A percentile compares a stretch with the other conserved stretches of the same genome.
phyloP scores from a whole-genome alignment of 2,113 vertebrate species.

The Trogon surrucura region DNA sequence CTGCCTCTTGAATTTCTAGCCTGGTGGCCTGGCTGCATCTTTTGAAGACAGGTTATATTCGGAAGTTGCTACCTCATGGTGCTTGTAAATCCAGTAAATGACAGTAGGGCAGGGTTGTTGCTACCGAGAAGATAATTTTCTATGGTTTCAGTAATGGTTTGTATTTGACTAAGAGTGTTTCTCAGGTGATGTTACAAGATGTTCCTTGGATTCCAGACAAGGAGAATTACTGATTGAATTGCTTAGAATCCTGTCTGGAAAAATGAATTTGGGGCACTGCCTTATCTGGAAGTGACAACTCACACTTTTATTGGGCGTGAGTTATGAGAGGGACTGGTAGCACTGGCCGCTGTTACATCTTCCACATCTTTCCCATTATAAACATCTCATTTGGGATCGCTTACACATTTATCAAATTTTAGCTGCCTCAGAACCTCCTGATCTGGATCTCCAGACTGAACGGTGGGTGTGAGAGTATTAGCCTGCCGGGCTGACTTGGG shows the following conservation, averaged over 20 bases:
- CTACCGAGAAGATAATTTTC: fast-evolving
- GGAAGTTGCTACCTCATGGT: neutral
- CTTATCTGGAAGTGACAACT: neutral
- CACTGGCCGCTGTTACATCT: neutral
- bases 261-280: neutral
- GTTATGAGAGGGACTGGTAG: neutral
- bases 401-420: fast-evolving
- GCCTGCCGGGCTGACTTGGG: neutral
- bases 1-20: neutral
- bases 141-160: neutral
- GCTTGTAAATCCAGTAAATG: neutral
- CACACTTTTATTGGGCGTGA: neutral
- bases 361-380: fast-evolving
- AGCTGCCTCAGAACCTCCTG: neutral
- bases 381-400: fast-evolving
- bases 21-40: neutral
- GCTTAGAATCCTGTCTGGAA: neutral
- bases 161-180: neutral
- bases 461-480: fast-evolving
- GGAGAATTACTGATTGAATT: neutral
- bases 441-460: fast-evolving
- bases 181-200: neutral
- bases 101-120: neutral
- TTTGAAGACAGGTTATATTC: neutral
- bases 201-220: neutral